Evolutionary conservation across 2,797 vertebrate genomes (phyloP), one percentile per base, ranked within the genome.

Genomic region (Lutjanus campechanus): DNA sequence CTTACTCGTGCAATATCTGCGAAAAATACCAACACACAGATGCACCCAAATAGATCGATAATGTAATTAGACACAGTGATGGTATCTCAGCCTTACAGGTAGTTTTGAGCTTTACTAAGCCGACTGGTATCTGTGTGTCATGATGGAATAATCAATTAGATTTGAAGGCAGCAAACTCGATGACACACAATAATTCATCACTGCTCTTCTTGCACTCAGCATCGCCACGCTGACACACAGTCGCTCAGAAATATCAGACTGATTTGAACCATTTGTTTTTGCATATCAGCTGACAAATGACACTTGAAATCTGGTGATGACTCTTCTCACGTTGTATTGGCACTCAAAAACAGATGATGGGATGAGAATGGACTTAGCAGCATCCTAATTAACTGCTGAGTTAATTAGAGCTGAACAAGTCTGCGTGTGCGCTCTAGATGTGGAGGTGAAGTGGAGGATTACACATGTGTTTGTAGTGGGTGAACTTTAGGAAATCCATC

Each of bases 41-140:
- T 41, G 58, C 51, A 56, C 29, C 55, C 29, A 73, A 60, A 77
- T 5, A 60, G 69, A 85, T 88, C 71, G 68, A 87, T 86, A 77
- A 70, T 59, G 20, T 50, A 77, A 81, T 86, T 73, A 81, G 43
- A 75, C 20, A 59, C 36, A 46, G 65, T 11, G 73, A 66, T 44
- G 60, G 16, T 60, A 83, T 83, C 85, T 74, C 60, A 51, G 64
- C 29, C 54, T 58, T 54, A 62, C 55, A 77, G 62, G 68, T 76
- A 54, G 25, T 22, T 60, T 67, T 60, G 64, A 81, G 47, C 77
- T 54, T 74, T 19, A n/a, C 59, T 64, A 62, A 82, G 50, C 46
- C 1, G 29, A 60, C 55, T 5, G 7, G 25, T 20, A 65, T 65
- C 53, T 68, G 22, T 41, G 7, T 58, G 47, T 43, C 73, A 68